Conservation (phyloP, 1,140 invertebrate genomes). For the Phenacoccus solenopsis region DNA sequence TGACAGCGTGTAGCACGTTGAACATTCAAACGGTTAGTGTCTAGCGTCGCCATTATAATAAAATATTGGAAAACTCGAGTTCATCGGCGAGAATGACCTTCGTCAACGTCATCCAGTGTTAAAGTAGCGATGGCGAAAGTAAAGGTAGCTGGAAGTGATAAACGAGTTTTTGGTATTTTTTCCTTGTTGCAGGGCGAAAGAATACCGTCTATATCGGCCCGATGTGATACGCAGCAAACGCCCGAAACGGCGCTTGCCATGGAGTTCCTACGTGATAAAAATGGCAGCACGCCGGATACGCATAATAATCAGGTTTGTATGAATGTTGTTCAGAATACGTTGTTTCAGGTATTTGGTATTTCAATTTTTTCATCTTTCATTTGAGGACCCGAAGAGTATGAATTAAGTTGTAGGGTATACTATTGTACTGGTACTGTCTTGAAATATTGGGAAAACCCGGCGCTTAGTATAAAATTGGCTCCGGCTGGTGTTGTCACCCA, state of each 20-base stretch:
- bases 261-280: slow-evolving; percentile 6
- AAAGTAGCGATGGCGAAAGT: not conserved
- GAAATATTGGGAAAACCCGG: too few species aligned
- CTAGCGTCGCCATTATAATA: too few species aligned
- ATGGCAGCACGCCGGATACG: not conserved
- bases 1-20: too few species aligned
- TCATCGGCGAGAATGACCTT: not conserved
- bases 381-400: too few species aligned
- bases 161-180: not conserved
- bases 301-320: not conserved
- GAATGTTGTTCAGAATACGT: too few species aligned
- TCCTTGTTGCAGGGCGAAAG: not conserved
- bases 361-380: too few species aligned
- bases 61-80: not conserved
- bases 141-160: not conserved
- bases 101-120: not conserved
- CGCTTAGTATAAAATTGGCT: too few species aligned
- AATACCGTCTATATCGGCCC: not conserved
- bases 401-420: too few species aligned
- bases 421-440: too few species aligned
- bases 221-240: not conserved
- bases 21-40: too few species aligned
- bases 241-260: not conserved
- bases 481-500: too few species aligned
- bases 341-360: too few species aligned